Percentiles rank a stretch among this genome's conserved stretches.
Evolutionary conservation across 2,888 invertebrate genomes (phyloP).

Genomic region (Drosophila pseudotalamancana): DNA sequence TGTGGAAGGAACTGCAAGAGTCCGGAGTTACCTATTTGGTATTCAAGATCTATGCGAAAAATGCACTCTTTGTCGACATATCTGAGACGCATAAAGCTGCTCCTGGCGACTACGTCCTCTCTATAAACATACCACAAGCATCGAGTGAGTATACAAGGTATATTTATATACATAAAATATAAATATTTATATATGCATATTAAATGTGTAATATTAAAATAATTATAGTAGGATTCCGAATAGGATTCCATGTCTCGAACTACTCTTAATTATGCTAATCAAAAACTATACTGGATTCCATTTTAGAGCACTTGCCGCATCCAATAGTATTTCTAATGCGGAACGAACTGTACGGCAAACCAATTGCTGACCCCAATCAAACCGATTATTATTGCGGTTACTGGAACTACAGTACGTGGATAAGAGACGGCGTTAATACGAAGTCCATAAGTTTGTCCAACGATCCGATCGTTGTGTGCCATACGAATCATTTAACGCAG

Average conservation of each 20-base stretch:
- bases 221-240: too few species aligned
- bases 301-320: conserved; percentile 8
- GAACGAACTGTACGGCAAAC: background rate
- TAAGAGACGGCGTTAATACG: conserved; percentile 9
- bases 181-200: too few species aligned
- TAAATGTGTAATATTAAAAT: too few species aligned
- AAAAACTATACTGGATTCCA: background rate
- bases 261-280: too few species aligned
- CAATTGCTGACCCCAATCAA: too few species aligned
- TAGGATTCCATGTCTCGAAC: too few species aligned
- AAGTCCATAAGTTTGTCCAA: background rate
- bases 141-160: conserved; percentile 14
- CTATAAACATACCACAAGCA: conserved; percentile 25
- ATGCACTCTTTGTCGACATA: conserved; percentile 28
- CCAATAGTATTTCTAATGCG: conserved; percentile 15
- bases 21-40: conserved; percentile 14
- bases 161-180: background rate
- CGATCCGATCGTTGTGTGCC: conserved; percentile 27
- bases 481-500: conserved; percentile 30
- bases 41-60: conserved; percentile 31
- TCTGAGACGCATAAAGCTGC: background rate
- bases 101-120: conserved; percentile 21
- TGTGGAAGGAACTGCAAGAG: conserved; percentile 11
- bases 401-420: conserved; percentile 31
- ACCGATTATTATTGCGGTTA: conserved; percentile 40